Evolutionary conservation across 23 tunicate species (phyloP).

Genomic region (Styela plicata): DNA sequence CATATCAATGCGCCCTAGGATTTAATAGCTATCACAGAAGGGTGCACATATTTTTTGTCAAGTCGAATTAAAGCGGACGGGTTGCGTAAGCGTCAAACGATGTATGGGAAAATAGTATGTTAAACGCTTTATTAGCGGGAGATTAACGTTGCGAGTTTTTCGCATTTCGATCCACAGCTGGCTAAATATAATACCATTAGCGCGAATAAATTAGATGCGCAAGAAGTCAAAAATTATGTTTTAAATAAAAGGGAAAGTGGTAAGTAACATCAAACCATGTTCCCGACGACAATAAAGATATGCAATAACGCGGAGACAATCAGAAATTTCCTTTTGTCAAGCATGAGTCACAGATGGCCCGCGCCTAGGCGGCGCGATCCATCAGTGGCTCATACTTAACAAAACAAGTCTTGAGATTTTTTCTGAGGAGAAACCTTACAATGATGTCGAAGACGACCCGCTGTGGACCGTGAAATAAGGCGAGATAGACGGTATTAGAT

Average conservation of each 20-base stretch:
- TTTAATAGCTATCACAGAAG: not conserved
- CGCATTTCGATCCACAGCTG: not conserved
- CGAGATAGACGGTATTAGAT: conserved; percentile 20
- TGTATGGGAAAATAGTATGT: conserved; percentile 19
- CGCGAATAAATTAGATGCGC: not conserved
- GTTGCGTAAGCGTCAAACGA: not conserved
- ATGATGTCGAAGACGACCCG: not conserved
- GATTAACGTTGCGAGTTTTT: not conserved
- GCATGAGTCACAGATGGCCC: too few relatives aligned
- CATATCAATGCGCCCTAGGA: not conserved
- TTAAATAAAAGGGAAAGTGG: not conserved
- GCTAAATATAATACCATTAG: conserved; percentile 1
- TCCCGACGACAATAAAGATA: not conserved
- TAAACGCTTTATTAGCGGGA: conserved; percentile 8
- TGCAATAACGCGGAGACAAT: not conserved
- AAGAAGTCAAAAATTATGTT: not conserved
- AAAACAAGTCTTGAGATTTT: too few relatives aligned
- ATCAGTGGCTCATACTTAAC: too few relatives aligned
- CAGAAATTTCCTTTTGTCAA: too few relatives aligned
- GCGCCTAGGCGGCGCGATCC: too few relatives aligned
- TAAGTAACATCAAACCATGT: not conserved
- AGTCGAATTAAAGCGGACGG: not conserved
- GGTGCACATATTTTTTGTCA: not conserved
- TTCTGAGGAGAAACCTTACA: not conserved
- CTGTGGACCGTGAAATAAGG: conserved; percentile 27